Evolutionary conservation across 2,888 invertebrate species (phyloP), one percentile per base, ranked within the genome.

Genomic region (Isoperla grammatica): DNA sequence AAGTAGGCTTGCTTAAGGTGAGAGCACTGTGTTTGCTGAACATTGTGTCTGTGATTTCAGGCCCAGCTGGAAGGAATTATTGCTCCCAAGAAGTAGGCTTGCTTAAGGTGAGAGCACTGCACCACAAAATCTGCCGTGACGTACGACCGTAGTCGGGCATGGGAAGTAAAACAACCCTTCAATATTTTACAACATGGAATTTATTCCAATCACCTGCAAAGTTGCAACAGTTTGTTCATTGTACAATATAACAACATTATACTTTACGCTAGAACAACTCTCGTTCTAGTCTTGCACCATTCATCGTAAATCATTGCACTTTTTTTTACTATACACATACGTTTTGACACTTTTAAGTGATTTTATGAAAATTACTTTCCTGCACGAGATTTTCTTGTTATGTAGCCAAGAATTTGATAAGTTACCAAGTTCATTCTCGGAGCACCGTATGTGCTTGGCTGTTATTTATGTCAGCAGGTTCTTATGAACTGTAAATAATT

Each of bases 21-120:
- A n/a, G n/a, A n/a, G 46, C 2, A 22, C 20, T 46, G 20, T n/a
- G n/a, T n/a, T n/a, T n/a, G n/a, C n/a, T n/a, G n/a, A n/a, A n/a
- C n/a, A n/a, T n/a, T n/a, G 6, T 2, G 19, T 43, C 15, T 67
- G 68, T 69, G 65, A 65, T 79, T 79, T 70, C 78, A 89, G 89
- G 87, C 91, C 48, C 95, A 95, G 81, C 78, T 95, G 65, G 95
- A 95, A 78, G 95, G 94, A 67, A 94, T 95, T 67, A 93, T 95
- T 67, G 92, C 94, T 58, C 93, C 94, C 23, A 95, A 93, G 79
- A 95, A 95, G 77, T 93, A 81, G 79, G 1, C n/a, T 11, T 46
- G 11, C 46, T 9, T 20, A n/a, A 4, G 8, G 12, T 17, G 22
- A 12, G 46, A 20, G 46, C 2, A 22, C 20, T 46, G 20, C 2